Conservation (phyloP, 2,888 invertebrate genomes). For the Oxystoma pomonae region DNA sequence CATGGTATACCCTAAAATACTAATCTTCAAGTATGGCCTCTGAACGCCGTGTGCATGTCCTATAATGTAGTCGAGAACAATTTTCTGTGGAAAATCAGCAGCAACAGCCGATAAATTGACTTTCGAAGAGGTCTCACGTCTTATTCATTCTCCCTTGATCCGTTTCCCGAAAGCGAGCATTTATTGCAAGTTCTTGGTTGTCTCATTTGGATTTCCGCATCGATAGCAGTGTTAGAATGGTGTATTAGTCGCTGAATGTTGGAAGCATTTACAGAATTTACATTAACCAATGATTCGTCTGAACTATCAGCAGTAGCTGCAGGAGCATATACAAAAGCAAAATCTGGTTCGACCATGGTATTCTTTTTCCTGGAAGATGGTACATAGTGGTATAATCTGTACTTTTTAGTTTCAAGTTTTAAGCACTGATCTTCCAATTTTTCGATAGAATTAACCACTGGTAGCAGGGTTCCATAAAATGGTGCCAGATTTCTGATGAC, state of each 20-base stretch:
- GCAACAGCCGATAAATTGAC: background rate
- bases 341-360: slow-evolving; percentile 4
- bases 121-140: background rate
- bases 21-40: slow-evolving; percentile 13
- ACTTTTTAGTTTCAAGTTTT: slow-evolving; percentile 11
- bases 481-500: slow-evolving; percentile 5
- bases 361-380: slow-evolving; percentile 8
- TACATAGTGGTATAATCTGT: slow-evolving; percentile 6
- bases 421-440: slow-evolving; percentile 6
- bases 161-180: background rate
- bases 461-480: slow-evolving; percentile 5
- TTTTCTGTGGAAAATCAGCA: background rate
- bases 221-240: no score
- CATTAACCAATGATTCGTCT: background rate
- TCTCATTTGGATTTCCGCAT: no score
- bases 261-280: no score
- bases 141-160: background rate
- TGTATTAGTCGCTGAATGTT: no score
- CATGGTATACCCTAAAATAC: slow-evolving; percentile 4
- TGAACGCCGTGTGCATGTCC: slow-evolving; percentile 13
- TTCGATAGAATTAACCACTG: background rate
- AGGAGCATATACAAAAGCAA: background rate
- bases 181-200: background rate
- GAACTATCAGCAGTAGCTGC: background rate
- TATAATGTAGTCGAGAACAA: slow-evolving; percentile 16